These are phyloP conservation scores for Trematomus bernacchii DNA, from an alignment of 2,797 vertebrate genomes.

Conservation along the genomic window DNA sequence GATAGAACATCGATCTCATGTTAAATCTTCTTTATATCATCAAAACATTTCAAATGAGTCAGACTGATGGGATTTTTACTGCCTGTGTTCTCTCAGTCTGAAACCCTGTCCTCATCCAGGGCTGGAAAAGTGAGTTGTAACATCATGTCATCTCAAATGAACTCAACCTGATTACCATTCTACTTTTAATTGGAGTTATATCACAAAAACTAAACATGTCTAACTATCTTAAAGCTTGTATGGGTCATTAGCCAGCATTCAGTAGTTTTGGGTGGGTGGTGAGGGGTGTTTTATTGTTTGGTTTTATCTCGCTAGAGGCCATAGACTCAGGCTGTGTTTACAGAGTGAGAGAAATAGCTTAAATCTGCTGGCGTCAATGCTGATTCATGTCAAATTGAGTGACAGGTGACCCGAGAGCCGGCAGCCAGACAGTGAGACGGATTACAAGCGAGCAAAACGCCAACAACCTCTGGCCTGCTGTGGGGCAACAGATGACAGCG, in stretches of 20 bases:
- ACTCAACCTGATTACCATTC: constrained; percentile 57
- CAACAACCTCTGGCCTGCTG: constrained; percentile 84
- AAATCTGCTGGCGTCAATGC: constrained; percentile 81
- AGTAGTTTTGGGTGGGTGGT: constrained; percentile 43
- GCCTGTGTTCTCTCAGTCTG: constrained; percentile 8
- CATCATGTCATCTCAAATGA: constrained; percentile 66
- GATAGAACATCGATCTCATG: background rate
- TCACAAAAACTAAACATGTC: constrained; percentile 39
- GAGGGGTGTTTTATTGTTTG: constrained; percentile 22
- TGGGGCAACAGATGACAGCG: constrained; percentile 79
- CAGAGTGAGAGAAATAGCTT: constrained; percentile 79
- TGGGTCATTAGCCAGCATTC: constrained; percentile 57
- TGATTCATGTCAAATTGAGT: constrained; percentile 86
- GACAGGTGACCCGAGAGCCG: constrained; percentile 87
- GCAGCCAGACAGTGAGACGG: constrained; percentile 82
- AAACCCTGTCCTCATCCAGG: constrained; percentile 31
- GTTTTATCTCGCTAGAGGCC: constrained; percentile 61
- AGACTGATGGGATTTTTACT: constrained; percentile 26
- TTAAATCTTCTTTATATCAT: background rate
- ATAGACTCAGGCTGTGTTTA: constrained; percentile 73
- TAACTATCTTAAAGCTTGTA: constrained; percentile 37
- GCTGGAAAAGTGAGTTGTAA: constrained; percentile 56
- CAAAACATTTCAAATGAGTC: constrained; percentile 7
- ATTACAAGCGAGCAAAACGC: constrained; percentile 84
- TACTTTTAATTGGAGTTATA: constrained; percentile 65